Evolutionary conservation across 2,113 vertebrate genomes (phyloP).

Genomic region (Acrocephalus kingi): DNA sequence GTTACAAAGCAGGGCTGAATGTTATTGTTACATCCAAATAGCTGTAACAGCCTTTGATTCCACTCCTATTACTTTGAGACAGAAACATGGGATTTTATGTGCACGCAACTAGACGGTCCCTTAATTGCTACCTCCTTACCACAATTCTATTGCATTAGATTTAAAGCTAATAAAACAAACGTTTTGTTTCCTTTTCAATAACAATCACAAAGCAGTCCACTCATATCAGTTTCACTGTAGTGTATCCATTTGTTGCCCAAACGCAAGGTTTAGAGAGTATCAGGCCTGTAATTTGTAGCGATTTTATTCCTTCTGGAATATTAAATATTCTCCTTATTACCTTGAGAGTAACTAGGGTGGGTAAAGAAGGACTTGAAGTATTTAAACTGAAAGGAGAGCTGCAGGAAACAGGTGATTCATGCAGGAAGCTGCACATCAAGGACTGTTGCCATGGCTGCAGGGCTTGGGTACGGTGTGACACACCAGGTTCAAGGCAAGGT

Average conservation of each 20-base stretch:
- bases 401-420: neutral
- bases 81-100: neutral
- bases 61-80: neutral
- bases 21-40: neutral
- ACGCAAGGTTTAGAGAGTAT: neutral
- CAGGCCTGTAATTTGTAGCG: neutral
- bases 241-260: neutral
- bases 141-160: neutral
- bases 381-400: neutral
- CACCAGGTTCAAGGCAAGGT: neutral
- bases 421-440: neutral
- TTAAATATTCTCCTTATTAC: neutral
- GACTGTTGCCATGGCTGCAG: neutral
- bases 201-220: neutral
- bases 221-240: neutral
- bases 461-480: neutral
- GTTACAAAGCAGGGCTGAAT: neutral
- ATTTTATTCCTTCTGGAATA: neutral
- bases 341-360: neutral
- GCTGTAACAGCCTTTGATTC: neutral
- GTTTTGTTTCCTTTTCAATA: neutral
- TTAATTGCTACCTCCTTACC: neutral
- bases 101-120: neutral
- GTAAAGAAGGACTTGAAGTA: neutral
- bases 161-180: neutral